Percentiles rank a stretch among this genome's conserved stretches.
These are phyloP conservation scores for Thunnus albacares DNA, from an alignment of 2,797 vertebrate species.

Conservation along the genomic window DNA sequence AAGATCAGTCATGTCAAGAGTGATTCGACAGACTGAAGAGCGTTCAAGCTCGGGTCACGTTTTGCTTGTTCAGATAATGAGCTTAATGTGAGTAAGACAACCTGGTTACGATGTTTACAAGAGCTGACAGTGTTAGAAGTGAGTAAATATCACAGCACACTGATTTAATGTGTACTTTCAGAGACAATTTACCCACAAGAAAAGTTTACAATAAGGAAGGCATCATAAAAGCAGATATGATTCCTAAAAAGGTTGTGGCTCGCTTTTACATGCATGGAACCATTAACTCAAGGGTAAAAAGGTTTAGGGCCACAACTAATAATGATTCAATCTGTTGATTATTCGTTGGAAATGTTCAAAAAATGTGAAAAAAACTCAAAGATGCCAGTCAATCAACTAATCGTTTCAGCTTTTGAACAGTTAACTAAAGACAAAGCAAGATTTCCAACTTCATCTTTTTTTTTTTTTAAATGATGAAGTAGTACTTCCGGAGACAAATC, in stretches of 20 bases:
- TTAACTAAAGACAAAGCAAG: background rate
- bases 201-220: background rate
- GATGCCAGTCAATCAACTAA: background rate
- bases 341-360: background rate
- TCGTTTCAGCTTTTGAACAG: too few relatives aligned
- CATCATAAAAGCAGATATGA: background rate
- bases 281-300: background rate
- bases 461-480: too few relatives aligned
- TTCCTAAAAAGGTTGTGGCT: background rate
- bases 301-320: background rate
- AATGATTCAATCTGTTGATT: background rate
- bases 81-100: background rate
- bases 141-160: background rate
- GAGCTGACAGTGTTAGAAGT: background rate
- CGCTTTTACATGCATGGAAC: too few relatives aligned
- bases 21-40: background rate
- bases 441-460: too few relatives aligned
- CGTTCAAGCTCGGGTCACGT: background rate
- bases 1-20: background rate
- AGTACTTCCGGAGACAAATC: too few relatives aligned
- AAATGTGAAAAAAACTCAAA: background rate
- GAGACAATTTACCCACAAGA: background rate
- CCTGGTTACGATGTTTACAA: slow-evolving; percentile 1
- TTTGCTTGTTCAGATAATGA: slow-evolving; percentile 1
- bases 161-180: background rate